Conservation (phyloP, 2,797 vertebrate species). For the Tapera naevia region DNA sequence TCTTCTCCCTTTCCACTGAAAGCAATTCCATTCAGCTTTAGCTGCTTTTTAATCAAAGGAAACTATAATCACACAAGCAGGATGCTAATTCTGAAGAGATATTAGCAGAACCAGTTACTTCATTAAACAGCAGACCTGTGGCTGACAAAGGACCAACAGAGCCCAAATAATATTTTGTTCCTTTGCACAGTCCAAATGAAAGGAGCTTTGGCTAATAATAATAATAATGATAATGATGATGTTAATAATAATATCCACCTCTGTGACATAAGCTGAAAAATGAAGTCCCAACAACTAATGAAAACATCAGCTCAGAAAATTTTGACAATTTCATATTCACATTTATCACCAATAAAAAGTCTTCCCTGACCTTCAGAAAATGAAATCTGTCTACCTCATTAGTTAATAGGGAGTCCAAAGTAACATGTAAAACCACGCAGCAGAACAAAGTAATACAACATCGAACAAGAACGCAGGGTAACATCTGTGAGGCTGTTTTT, state of each 20-base stretch:
- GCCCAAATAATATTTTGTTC: neutral
- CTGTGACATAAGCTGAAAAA: neutral
- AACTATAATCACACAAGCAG: constrained; percentile 46
- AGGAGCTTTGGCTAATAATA: neutral
- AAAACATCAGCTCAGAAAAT: neutral
- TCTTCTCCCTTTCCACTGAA: neutral
- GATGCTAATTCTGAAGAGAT: constrained; percentile 59
- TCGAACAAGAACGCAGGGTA: neutral
- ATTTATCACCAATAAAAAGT: constrained; percentile 25
- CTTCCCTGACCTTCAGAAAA: constrained; percentile 68
- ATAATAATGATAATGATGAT: neutral
- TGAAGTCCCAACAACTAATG: neutral
- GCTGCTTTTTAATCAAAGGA: constrained; percentile 59
- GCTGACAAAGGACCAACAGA: neutral
- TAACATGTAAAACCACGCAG: constrained; percentile 9
- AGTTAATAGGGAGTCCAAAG: neutral
- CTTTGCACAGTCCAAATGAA: constrained; percentile 15
- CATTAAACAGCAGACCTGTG: constrained; percentile 33
- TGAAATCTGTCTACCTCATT: neutral
- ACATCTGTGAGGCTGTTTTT: constrained; percentile 36
- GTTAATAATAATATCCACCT: neutral
- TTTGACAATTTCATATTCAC: neutral
- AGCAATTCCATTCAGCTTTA: neutral
- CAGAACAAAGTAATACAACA: constrained; percentile 19
- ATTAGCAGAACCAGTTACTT: constrained; percentile 42